Percentiles rank a stretch among this genome's conserved stretches.
phyloP scores from a whole-genome alignment of 2,113 vertebrate species.

The Channa argus region DNA sequence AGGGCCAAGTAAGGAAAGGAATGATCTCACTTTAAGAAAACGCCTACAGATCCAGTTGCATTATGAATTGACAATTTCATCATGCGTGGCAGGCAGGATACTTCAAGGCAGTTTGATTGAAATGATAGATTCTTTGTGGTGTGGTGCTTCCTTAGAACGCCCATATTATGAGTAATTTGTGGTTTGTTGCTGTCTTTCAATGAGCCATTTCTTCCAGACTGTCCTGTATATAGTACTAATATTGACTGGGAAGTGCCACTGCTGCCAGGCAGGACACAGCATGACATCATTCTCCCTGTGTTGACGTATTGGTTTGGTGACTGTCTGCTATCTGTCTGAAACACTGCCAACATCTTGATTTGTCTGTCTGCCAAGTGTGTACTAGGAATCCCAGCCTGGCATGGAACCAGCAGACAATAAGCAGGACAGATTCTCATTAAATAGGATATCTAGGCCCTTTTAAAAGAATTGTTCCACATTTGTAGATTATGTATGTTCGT shows the following conservation, averaged over 20 bases:
- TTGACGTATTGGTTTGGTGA: conserved; percentile 27
- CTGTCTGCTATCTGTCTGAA: conserved; percentile 46
- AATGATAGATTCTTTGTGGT: conserved; percentile 35
- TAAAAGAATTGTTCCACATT: not conserved
- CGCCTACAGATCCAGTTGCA: conserved; percentile 55
- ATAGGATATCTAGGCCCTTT: not conserved
- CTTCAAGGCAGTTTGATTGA: conserved; percentile 38
- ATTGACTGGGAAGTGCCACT: conserved; percentile 40
- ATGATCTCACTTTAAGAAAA: conserved; percentile 59
- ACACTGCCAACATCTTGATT: conserved; percentile 45
- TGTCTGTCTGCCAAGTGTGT: conserved; percentile 48
- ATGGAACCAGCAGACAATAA: conserved; percentile 15
- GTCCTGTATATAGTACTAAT: conserved; percentile 26
- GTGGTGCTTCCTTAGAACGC: conserved; percentile 8
- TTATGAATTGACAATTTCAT: conserved; percentile 60
- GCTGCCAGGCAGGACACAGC: conserved; percentile 45
- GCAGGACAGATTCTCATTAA: not conserved
- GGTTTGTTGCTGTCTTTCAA: conserved; percentile 47
- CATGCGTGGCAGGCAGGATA: conserved; percentile 22
- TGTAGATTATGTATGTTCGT: too few species aligned
- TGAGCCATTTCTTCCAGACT: not conserved
- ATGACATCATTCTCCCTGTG: conserved; percentile 69
- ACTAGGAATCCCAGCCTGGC: conserved; percentile 50
- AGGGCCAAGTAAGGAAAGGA: conserved; percentile 28
- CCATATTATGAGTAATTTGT: conserved; percentile 32